A percentile compares a stretch with the other conserved stretches of the same genome.
phyloP scores from a whole-genome alignment of 2,888 invertebrate species.

The Eupsilia transversa region DNA sequence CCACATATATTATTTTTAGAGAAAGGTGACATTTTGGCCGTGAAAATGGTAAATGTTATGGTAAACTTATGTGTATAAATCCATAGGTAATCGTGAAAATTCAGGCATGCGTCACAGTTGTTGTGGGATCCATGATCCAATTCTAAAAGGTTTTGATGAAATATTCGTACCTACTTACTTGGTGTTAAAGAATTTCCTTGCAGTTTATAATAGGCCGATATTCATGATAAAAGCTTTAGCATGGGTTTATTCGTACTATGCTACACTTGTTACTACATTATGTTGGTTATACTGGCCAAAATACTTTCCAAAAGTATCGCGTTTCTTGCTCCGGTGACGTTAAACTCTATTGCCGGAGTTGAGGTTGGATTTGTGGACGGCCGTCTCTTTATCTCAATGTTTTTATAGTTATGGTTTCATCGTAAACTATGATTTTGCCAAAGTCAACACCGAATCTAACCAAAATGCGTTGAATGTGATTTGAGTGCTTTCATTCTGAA shows the following conservation, averaged over 20 bases:
- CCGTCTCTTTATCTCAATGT: background rate
- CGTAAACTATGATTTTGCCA: background rate
- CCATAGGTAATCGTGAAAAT: background rate
- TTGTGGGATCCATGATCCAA: background rate
- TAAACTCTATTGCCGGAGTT: background rate
- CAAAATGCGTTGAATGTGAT: background rate
- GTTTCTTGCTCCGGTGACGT: too few species aligned
- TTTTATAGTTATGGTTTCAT: constrained; percentile 2
- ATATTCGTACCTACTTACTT: background rate
- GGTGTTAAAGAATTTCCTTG: background rate
- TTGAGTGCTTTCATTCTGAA: background rate
- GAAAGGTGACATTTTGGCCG: constrained; percentile 34
- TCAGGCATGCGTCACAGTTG: background rate
- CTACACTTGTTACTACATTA: background rate
- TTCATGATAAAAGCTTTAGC: background rate
- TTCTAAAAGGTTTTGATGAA: constrained; percentile 1
- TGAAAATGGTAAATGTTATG: constrained; percentile 10
- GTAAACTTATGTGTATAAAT: constrained; percentile 27
- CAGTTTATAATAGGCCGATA: background rate
- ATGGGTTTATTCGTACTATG: background rate
- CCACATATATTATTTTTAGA: constrained; percentile 30
- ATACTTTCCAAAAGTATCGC: background rate
- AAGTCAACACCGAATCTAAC: background rate
- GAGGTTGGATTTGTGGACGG: too few species aligned
- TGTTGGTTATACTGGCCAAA: background rate